Conservation (phyloP, 37 sponge, comb jelly and placozoan genomes). For the Cladorhizidae sp. region DNA sequence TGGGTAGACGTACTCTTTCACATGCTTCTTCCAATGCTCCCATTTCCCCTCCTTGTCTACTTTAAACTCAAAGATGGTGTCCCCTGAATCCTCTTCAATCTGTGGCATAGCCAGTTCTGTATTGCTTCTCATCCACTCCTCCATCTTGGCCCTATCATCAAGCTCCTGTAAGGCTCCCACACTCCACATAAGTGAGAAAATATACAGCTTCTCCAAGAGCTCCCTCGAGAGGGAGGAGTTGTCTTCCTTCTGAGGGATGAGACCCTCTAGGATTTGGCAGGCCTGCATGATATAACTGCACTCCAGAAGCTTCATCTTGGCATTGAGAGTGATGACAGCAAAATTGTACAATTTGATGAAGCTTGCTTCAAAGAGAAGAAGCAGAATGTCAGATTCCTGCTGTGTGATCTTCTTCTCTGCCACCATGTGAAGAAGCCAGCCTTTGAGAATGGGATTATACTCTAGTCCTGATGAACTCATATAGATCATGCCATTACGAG, state of each 20-base stretch:
- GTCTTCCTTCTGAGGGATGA: slow-evolving; percentile 85
- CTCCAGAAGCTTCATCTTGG: slow-evolving; percentile 95
- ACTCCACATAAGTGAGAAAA: slow-evolving; percentile 98
- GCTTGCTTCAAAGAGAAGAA: slow-evolving; percentile 74
- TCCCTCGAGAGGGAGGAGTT: slow-evolving; percentile 49
- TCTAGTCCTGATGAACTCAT: slow-evolving; percentile 99
- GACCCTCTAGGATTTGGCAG: slow-evolving; percentile 86
- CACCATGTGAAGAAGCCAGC: slow-evolving; percentile 76
- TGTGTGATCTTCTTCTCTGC: slow-evolving; percentile 76
- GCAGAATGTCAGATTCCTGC: slow-evolving; percentile 73
- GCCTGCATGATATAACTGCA: slow-evolving; percentile 90
- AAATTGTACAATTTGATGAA: slow-evolving; percentile 77
- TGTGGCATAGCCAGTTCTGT: slow-evolving; percentile 77
- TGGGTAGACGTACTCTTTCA: slow-evolving; percentile 93
- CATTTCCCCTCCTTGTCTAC: slow-evolving; percentile 82
- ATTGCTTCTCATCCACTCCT: slow-evolving; percentile 84
- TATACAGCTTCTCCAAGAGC: slow-evolving; percentile 87
- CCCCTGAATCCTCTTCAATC: slow-evolving; percentile 54
- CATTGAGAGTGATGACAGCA: slow-evolving; percentile 50
- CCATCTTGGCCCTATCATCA: slow-evolving; percentile 91
- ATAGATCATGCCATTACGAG: slow-evolving; percentile 99
- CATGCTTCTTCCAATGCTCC: slow-evolving; percentile 87
- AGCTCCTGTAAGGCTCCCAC: slow-evolving; percentile 94
- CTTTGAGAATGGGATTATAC: slow-evolving; percentile 89
- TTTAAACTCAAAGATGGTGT: slow-evolving; percentile 97